Evolutionary conservation across 2,888 invertebrate genomes (phyloP).

Genomic region (Oscheius sp.): DNA sequence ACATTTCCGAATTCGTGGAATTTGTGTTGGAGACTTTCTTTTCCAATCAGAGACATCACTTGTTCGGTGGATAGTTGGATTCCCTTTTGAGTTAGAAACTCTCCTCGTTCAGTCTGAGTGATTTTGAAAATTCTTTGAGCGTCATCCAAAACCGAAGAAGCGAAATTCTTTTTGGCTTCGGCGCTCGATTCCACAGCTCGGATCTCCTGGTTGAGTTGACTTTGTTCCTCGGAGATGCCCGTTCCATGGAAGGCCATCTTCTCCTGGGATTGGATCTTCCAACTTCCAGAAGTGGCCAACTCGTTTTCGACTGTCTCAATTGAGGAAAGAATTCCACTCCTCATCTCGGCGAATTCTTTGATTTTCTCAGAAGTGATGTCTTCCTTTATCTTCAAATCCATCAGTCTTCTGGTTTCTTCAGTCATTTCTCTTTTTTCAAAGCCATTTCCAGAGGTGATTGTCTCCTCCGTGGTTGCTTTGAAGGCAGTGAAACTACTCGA

Average conservation of each 20-base stretch:
- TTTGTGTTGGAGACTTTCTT: background rate
- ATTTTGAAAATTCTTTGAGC: slow-evolving; percentile 33
- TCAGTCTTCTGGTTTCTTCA: background rate
- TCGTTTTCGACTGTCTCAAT: slow-evolving; percentile 3
- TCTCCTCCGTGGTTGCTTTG: slow-evolving; percentile 1
- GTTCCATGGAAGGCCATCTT: background rate
- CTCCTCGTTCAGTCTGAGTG: background rate
- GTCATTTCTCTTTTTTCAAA: background rate
- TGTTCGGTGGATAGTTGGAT: background rate
- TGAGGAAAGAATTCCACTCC: background rate
- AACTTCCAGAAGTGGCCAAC: background rate
- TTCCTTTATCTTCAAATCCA: background rate
- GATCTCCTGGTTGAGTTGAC: background rate
- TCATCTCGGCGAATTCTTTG: slow-evolving; percentile 2
- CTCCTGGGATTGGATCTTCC: background rate
- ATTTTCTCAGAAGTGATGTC: background rate
- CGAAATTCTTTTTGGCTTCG: slow-evolving; percentile 15
- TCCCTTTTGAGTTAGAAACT: background rate
- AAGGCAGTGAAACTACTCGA: background rate
- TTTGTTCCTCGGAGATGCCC: background rate
- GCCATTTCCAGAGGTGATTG: background rate
- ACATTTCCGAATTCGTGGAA: slow-evolving; percentile 10
- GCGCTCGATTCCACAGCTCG: slow-evolving; percentile 18
- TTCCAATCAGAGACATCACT: background rate
- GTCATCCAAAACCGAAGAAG: slow-evolving; percentile 15